These are phyloP conservation scores for Notolabrus celidotus DNA, from an alignment of 2,797 vertebrate species.

Conservation along the genomic window DNA sequence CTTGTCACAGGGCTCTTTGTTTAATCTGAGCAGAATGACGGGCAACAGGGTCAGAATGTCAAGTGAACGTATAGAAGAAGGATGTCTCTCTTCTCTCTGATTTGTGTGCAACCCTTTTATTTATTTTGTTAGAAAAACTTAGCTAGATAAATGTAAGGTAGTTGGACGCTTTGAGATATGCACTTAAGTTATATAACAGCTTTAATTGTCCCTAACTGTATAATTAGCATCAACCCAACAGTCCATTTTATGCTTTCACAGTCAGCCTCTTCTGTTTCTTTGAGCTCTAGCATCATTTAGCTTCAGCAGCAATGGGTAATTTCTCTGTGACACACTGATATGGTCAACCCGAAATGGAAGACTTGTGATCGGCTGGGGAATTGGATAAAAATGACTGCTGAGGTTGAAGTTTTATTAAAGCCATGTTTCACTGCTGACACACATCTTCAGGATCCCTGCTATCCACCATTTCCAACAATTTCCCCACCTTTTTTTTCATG, in stretches of 20 bases:
- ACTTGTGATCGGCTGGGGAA: slow-evolving; percentile 39
- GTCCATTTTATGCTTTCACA: slow-evolving; percentile 13
- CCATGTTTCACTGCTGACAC: slow-evolving; percentile 13
- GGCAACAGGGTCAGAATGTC: slow-evolving; percentile 54
- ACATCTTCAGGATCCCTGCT: slow-evolving; percentile 29
- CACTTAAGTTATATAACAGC: slow-evolving; percentile 40
- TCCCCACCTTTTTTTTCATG: too few species aligned
- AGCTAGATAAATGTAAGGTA: slow-evolving; percentile 39
- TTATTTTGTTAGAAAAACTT: slow-evolving; percentile 40
- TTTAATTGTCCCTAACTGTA: slow-evolving; percentile 28
- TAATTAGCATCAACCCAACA: slow-evolving; percentile 20
- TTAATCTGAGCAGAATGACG: slow-evolving; percentile 55
- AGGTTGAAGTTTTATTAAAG: slow-evolving; percentile 53
- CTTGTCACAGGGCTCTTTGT: slow-evolving; percentile 73
- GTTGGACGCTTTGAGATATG: slow-evolving; percentile 33
- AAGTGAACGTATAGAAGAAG: slow-evolving; percentile 46
- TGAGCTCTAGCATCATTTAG: slow-evolving; percentile 20
- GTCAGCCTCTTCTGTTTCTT: slow-evolving; percentile 12
- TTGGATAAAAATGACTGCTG: slow-evolving; percentile 46
- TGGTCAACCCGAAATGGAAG: slow-evolving; percentile 47
- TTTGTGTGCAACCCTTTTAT: slow-evolving; percentile 26
- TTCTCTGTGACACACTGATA: slow-evolving; percentile 18
- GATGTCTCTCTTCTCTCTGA: slow-evolving; percentile 16
- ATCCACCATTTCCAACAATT: too few species aligned
- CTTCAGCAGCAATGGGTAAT: too few species aligned